Evolutionary conservation across 2,797 vertebrate genomes (phyloP).

Genomic region (Nasua narica): DNA sequence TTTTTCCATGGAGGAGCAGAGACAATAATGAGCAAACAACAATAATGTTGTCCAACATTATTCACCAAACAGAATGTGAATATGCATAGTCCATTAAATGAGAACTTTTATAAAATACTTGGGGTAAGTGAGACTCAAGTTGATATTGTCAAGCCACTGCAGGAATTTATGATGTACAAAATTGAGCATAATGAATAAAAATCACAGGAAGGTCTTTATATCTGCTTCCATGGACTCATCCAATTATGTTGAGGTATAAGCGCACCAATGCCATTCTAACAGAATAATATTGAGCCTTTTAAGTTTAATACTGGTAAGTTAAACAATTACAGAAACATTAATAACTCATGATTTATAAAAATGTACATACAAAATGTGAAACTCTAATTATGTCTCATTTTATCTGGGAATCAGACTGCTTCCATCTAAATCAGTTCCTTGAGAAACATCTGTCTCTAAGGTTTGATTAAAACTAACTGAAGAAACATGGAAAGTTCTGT

Average conservation of each 20-base stretch:
- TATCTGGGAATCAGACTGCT: not conserved
- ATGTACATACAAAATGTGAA: not conserved
- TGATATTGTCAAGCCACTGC: not conserved
- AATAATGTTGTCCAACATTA: not conserved
- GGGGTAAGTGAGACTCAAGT: not conserved
- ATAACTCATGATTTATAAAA: not conserved
- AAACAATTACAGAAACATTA: not conserved
- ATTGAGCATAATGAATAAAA: not conserved
- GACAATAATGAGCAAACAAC: no score
- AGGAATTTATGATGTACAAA: not conserved
- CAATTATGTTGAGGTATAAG: not conserved
- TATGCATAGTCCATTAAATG: not conserved
- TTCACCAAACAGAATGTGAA: not conserved
- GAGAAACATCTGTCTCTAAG: not conserved
- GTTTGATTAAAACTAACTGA: not conserved
- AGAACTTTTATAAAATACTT: not conserved
- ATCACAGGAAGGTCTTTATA: not conserved
- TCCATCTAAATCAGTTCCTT: not conserved
- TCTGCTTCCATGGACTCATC: not conserved
- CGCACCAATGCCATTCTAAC: not conserved
- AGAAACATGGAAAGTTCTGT: not conserved
- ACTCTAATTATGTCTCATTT: not conserved
- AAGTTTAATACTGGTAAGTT: not conserved
- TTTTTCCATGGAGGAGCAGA: not conserved
- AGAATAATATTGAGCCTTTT: not conserved